Conservation (phyloP, 2,888 invertebrate species). For the Acronicta psi region DNA sequence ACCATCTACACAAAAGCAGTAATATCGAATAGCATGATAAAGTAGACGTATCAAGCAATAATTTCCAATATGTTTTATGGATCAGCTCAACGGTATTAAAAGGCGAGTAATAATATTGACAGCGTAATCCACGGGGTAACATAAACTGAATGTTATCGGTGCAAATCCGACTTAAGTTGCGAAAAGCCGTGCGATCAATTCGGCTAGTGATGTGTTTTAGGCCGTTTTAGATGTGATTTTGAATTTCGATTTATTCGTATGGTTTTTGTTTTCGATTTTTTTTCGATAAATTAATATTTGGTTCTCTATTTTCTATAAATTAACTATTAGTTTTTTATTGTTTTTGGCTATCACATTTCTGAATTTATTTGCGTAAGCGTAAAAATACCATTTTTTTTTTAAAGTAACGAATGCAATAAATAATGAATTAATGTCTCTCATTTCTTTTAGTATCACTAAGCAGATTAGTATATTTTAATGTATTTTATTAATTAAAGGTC, state of each 20-base stretch:
- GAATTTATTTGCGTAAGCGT: no score
- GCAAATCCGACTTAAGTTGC: constrained; percentile 81
- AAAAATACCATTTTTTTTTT: no score
- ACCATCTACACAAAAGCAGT: constrained; percentile 53
- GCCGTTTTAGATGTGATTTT: constrained; percentile 9
- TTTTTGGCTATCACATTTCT: no score
- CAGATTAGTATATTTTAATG: no score
- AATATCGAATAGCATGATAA: constrained; percentile 66
- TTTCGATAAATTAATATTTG: background rate
- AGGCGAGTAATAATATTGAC: constrained; percentile 87
- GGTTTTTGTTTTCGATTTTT: background rate
- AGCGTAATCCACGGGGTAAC: constrained; percentile 79
- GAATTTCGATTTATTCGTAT: background rate
- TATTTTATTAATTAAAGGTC: no score
- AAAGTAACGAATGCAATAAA: no score
- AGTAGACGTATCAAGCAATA: constrained; percentile 73
- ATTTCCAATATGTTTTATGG: constrained; percentile 86
- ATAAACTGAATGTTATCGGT: constrained; percentile 82
- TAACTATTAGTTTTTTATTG: no score
- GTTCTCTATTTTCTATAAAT: no score
- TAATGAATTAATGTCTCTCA: no score
- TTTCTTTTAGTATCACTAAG: no score
- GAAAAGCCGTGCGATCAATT: constrained; percentile 68
- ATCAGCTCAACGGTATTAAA: constrained; percentile 86
- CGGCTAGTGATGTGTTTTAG: constrained; percentile 39